Evolutionary conservation across 2,888 invertebrate genomes (phyloP).

Genomic region (Meandrusa payeni): DNA sequence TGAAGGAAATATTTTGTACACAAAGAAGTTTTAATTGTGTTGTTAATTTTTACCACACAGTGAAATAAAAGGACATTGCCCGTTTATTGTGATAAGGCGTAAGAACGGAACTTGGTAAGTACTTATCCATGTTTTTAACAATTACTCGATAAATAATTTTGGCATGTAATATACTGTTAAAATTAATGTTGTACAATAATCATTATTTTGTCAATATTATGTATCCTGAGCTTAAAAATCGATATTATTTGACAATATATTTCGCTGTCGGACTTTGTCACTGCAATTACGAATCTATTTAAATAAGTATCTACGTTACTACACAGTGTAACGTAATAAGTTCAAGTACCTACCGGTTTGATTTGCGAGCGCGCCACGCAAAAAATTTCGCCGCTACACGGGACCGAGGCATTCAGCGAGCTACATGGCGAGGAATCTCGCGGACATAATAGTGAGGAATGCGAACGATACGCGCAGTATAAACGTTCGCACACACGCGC

Average conservation of each 20-base stretch:
- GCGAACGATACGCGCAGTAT: slow-evolving; percentile 47
- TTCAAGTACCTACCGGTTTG: slow-evolving; percentile 62
- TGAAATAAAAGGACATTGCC: slow-evolving; percentile 18
- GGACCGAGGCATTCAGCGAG: slow-evolving; percentile 45
- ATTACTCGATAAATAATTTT: no score
- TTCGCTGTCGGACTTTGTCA: slow-evolving; percentile 5
- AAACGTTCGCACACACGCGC: slow-evolving; percentile 42
- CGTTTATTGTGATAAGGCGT: slow-evolving; percentile 20
- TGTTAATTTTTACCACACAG: slow-evolving; percentile 6
- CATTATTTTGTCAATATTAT: slow-evolving; percentile 8
- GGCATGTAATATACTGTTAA: no score
- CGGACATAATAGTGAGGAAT: slow-evolving; percentile 71
- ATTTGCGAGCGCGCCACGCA: slow-evolving; percentile 64
- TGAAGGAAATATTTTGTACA: slow-evolving; percentile 10
- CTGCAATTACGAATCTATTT: slow-evolving; percentile 29
- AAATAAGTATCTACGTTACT: slow-evolving; percentile 26
- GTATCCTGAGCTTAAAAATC: no score
- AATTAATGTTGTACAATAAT: no score
- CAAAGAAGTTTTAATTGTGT: slow-evolving; percentile 18
- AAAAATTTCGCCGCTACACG: slow-evolving; percentile 72
- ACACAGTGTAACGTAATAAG: slow-evolving; percentile 33
- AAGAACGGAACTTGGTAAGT: slow-evolving; percentile 19
- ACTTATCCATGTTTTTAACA: slow-evolving; percentile 8
- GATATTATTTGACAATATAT: background rate
- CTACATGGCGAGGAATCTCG: slow-evolving; percentile 57